Conservation (phyloP, 2,888 invertebrate species). For the Creontiades dilutus region DNA sequence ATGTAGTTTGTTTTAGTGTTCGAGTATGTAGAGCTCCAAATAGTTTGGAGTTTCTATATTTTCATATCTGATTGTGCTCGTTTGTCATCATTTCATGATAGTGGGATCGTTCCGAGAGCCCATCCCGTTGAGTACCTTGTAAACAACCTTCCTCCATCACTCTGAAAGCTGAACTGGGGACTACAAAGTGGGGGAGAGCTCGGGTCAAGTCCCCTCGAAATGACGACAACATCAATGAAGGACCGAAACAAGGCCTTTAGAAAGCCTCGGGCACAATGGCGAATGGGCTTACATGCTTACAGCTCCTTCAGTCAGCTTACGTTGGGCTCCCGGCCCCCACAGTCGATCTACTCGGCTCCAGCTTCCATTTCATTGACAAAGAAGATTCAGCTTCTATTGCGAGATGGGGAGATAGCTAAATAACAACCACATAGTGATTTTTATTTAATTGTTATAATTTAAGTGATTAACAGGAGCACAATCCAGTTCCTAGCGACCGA, state of each 20-base stretch:
- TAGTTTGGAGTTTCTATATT: no score
- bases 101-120: no score
- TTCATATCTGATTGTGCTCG: no score
- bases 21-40: no score
- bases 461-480: no score
- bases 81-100: no score
- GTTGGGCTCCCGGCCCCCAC: not conserved
- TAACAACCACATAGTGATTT: not conserved
- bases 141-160: not conserved
- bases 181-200: not conserved
- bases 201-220: not conserved
- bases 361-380: not conserved
- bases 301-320: not conserved
- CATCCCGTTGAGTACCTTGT: no score
- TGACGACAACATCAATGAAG: not conserved
- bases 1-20: no score
- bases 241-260: constrained; percentile 9
- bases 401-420: no score
- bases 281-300: constrained; percentile 19
- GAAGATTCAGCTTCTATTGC: no score
- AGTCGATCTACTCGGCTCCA: not conserved
- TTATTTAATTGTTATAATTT: not conserved
- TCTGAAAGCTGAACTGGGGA: not conserved
- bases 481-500: no score
- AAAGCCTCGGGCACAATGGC: not conserved